Base-by-base conservation (phyloP, 2,797 vertebrate genomes). In the Fratercula arctica region DNA sequence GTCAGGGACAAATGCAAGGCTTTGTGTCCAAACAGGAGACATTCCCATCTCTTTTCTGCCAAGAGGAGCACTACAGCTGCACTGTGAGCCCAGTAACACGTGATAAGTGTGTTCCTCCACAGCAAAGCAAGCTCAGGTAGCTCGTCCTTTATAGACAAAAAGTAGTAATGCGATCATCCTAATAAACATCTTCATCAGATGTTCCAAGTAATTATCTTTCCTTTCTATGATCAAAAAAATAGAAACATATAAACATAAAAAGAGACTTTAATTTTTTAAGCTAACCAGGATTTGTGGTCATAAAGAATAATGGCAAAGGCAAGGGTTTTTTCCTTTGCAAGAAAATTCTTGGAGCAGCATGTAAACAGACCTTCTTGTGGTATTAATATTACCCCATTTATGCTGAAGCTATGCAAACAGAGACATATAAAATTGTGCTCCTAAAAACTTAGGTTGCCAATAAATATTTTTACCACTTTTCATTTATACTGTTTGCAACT, bases 311-410 rank as follows among this genome's bases (percentile, higher is more conserved):
- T 85, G 56, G 88, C 83, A 95, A 88, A 82, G 64, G 67, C 87
- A 76, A 75, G 50, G 20, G 0, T 43, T 70, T 91, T 87, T 90
- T 85, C 43, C 89, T 96, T 91, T 68, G 83, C 68, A 90, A 83
- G 94, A 95, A 96, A 97, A 97, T 97, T 96, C 96, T 95, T 98
- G 96, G 96, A 97, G 93, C 96, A 84, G 92, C 92, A 89, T 93
- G 61, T 76, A 95, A 97, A 94, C 97, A 91, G 94, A 75, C 94
- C 23, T 85, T 97, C 94, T 97, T 80, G 74, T 87, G 96, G 96
- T 97, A 97, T 97, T 97, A 95, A 97, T 97, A 97, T 97, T 90
- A 90, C 96, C 74, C 93, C 54, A 84, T 95, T 90, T 92, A 95
- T 96, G 95, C 80, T 94, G 76, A 87, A 90, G 57, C 90, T 57